A percentile compares a stretch with the other conserved stretches of the same genome.
phyloP scores from a whole-genome alignment of 2,797 vertebrate genomes.

The Spheniscus humboldti region DNA sequence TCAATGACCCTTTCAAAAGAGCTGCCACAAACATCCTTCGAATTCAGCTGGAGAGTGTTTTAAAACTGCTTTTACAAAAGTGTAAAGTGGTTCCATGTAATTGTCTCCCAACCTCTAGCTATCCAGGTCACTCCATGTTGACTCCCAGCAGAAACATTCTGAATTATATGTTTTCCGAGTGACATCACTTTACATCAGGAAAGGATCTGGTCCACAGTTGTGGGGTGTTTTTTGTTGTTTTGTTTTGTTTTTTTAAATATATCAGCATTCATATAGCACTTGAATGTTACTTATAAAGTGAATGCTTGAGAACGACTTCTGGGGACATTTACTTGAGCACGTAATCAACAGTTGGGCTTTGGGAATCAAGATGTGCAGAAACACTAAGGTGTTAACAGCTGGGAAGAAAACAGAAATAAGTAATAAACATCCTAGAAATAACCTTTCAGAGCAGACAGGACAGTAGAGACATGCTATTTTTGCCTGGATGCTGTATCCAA shows the following conservation, averaged over 20 bases:
- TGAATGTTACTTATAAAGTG: not conserved
- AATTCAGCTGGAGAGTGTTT: not conserved
- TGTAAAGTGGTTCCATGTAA: not conserved
- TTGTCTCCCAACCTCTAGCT: not conserved
- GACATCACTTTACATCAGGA: not conserved
- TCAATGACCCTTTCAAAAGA: slow-evolving; percentile 29
- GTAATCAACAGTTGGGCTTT: not conserved
- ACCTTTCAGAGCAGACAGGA: not conserved
- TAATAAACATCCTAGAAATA: not conserved
- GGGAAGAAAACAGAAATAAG: not conserved
- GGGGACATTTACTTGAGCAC: not conserved
- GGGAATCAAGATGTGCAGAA: not conserved
- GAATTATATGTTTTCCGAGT: not conserved
- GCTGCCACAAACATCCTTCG: slow-evolving; percentile 8
- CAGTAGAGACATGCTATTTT: not conserved
- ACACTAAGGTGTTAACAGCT: not conserved
- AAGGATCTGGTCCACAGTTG: not conserved
- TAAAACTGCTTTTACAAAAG: slow-evolving; percentile 9
- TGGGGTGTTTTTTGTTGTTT: not conserved
- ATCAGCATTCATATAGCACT: not conserved
- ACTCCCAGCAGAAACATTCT: not conserved
- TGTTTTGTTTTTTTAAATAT: not conserved
- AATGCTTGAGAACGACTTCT: not conserved
- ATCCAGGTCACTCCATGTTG: not conserved
- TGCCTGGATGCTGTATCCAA: not conserved